Evolutionary conservation across 2,113 vertebrate species (phyloP).

Genomic region (Nerophis lumbriciformis): DNA sequence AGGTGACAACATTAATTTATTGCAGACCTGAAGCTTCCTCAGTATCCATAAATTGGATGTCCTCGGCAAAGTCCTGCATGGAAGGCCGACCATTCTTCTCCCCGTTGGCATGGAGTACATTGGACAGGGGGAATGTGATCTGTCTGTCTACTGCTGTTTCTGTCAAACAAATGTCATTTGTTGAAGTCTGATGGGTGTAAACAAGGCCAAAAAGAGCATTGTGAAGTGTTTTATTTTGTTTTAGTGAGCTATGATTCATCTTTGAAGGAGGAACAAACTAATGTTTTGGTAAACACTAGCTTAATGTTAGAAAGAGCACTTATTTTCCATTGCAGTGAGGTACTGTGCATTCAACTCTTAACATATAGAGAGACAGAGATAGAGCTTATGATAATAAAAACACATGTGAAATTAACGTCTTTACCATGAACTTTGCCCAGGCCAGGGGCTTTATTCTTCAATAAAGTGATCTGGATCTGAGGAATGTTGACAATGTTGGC

Average conservation of each 20-base stretch:
- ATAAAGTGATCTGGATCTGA: slow-evolving; percentile 95
- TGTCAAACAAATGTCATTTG: slow-evolving; percentile 47
- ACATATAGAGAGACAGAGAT: not conserved
- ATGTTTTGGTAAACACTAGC: too few species aligned
- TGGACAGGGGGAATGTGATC: slow-evolving; percentile 91
- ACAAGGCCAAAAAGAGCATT: not conserved
- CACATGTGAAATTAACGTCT: slow-evolving; percentile 19
- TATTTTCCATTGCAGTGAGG: too few species aligned
- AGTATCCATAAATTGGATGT: slow-evolving; percentile 96
- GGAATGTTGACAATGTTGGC: slow-evolving; percentile 96
- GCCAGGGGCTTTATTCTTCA: slow-evolving; percentile 97
- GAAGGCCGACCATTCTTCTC: slow-evolving; percentile 88
- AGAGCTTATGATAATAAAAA: not conserved
- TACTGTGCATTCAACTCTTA: too few species aligned
- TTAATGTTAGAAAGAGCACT: too few species aligned
- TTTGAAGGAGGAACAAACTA: too few species aligned
- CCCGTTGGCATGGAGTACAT: slow-evolving; percentile 81
- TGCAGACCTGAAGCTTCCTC: slow-evolving; percentile 84
- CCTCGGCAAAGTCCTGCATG: slow-evolving; percentile 84
- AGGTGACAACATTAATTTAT: not conserved
- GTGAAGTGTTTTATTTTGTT: not conserved
- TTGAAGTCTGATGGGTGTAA: too few species aligned
- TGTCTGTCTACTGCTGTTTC: slow-evolving; percentile 95
- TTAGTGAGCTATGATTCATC: too few species aligned
- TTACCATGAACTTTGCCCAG: slow-evolving; percentile 95